Conservation (phyloP, 2,113 vertebrate species). For the Salminus brasiliensis region DNA sequence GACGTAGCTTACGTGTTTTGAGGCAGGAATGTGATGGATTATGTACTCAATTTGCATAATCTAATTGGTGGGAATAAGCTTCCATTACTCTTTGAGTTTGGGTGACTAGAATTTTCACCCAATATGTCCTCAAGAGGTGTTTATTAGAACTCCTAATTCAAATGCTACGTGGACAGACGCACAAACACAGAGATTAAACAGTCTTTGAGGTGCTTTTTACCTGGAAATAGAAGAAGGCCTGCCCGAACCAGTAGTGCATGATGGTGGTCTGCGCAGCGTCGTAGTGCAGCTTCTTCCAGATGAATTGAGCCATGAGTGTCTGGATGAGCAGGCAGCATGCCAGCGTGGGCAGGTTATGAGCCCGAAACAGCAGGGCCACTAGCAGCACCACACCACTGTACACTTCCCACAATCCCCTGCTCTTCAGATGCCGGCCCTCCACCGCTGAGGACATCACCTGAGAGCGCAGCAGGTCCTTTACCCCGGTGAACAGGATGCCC, state of each 20-base stretch:
- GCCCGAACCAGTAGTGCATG: constrained; percentile 98
- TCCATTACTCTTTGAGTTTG: too few species aligned
- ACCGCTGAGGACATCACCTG: constrained; percentile 77
- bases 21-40: too few species aligned
- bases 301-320: constrained; percentile 81
- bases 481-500: constrained; percentile 92
- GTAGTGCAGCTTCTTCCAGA: constrained; percentile 88
- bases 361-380: constrained; percentile 84
- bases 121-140: too few species aligned
- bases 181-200: background rate
- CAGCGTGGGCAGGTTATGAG: constrained; percentile 92
- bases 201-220: constrained; percentile 68
- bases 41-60: too few species aligned
- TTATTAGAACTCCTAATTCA: too few species aligned
- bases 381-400: constrained; percentile 88
- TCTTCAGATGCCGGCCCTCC: constrained; percentile 68
- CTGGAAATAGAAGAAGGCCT: constrained; percentile 98
- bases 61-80: too few species aligned
- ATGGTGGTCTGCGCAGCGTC: constrained; percentile 86
- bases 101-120: too few species aligned
- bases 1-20: too few species aligned
- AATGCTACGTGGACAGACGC: background rate
- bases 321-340: constrained; percentile 87
- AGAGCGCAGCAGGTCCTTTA: constrained; percentile 87
- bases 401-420: constrained; percentile 88